These are phyloP conservation scores for Hirtodrosophila confusa DNA, from an alignment of 2,888 invertebrate species.

Conservation along the genomic window DNA sequence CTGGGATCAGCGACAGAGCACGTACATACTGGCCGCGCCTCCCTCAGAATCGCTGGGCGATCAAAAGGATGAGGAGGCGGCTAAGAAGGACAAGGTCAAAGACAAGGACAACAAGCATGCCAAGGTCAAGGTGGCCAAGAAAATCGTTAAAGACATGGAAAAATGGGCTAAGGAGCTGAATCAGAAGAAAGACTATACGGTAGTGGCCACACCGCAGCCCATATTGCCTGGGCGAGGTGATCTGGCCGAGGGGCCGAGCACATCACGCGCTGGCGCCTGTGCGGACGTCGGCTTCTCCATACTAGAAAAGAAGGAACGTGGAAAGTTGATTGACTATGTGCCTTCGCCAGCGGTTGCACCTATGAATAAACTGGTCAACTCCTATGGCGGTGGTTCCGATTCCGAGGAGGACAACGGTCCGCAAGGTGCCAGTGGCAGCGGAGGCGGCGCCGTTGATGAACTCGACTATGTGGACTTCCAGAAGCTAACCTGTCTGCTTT, in stretches of 20 bases:
- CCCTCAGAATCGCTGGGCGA: slow-evolving; percentile 69
- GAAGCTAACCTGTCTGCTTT: slow-evolving; percentile 96
- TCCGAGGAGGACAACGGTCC: slow-evolving; percentile 84
- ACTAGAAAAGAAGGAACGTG: slow-evolving; percentile 89
- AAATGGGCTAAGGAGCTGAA: slow-evolving; percentile 98
- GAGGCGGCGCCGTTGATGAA: slow-evolving; percentile 85
- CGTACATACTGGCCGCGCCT: slow-evolving; percentile 85
- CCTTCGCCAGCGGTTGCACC: slow-evolving; percentile 40
- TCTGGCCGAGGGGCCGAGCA: slow-evolving; percentile 57
- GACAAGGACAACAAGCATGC: slow-evolving; percentile 89
- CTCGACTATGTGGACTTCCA: slow-evolving; percentile 93
- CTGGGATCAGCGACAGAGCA: slow-evolving; percentile 92
- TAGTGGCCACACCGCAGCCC: slow-evolving; percentile 81
- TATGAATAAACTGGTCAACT: slow-evolving; percentile 88
- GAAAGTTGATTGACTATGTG: slow-evolving; percentile 81
- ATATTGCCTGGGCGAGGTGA: slow-evolving; percentile 68
- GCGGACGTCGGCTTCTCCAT: slow-evolving; percentile 97
- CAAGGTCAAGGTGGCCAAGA: slow-evolving; percentile 98
- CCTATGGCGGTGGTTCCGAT: slow-evolving; percentile 90
- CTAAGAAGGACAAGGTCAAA: slow-evolving; percentile 86
- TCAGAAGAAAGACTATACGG: slow-evolving; percentile 93
- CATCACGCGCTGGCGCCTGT: slow-evolving; percentile 86
- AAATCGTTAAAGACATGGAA: slow-evolving; percentile 95
- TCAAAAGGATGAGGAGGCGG: slow-evolving; percentile 63
- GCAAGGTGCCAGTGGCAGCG: background rate